Evolutionary conservation across 2,888 invertebrate species (phyloP).

Genomic region (Sussaba pulchella): DNA sequence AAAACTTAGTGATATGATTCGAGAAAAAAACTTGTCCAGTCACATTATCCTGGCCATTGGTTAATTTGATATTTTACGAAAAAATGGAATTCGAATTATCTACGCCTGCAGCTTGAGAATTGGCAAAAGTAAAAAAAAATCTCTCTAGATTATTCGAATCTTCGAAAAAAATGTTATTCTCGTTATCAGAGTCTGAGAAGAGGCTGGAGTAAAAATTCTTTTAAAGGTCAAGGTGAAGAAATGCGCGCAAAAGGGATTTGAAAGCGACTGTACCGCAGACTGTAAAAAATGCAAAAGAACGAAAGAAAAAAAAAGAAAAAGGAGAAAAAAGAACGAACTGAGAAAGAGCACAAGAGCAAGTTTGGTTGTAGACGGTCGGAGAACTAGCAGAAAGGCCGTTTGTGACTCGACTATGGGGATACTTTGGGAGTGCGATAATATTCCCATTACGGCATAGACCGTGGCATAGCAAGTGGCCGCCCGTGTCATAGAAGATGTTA

Average conservation of each 20-base stretch:
- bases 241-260: slow-evolving; percentile 29
- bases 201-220: not conserved
- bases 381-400: slow-evolving; percentile 12
- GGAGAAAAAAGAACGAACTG: not conserved
- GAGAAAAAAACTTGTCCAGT: too few relatives aligned
- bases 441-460: slow-evolving; percentile 32
- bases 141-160: too few relatives aligned
- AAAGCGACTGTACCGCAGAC: slow-evolving; percentile 35
- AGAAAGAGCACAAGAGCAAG: slow-evolving; percentile 1
- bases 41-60: too few relatives aligned
- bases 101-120: too few relatives aligned
- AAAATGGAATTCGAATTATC: too few relatives aligned
- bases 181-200: not conserved
- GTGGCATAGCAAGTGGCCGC: not conserved
- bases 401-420: not conserved
- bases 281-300: slow-evolving; percentile 1
- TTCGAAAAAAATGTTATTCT: too few relatives aligned
- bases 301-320: not conserved
- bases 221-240: slow-evolving; percentile 42
- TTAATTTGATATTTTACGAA: too few relatives aligned
- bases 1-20: not conserved
- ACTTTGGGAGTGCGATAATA: slow-evolving; percentile 47
- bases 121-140: too few relatives aligned
- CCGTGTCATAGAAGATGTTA: slow-evolving; percentile 8
- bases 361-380: not conserved